A percentile compares a stretch with the other conserved stretches of the same genome.
phyloP scores from a whole-genome alignment of 1,140 invertebrate genomes.

The Zaprionus africanus region DNA sequence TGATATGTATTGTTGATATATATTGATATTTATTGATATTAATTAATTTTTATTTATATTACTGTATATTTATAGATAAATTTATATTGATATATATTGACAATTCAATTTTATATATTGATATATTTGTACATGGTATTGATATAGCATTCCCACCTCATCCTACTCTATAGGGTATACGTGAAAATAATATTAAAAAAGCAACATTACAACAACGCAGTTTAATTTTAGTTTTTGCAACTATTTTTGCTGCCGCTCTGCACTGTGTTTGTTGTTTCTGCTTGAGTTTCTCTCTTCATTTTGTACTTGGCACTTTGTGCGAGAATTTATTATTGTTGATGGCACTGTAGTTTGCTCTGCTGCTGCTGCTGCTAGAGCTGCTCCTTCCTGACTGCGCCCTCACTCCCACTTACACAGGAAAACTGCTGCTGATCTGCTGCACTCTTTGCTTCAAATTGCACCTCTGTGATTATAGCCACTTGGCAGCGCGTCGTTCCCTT shows the following conservation, averaged over 20 bases:
- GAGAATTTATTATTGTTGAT: constrained; percentile 70
- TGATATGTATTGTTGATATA: too few species aligned
- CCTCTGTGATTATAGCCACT: constrained; percentile 78
- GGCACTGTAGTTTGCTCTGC: constrained; percentile 36
- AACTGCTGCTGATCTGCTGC: constrained; percentile 7
- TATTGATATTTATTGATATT: too few species aligned
- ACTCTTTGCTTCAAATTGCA: constrained; percentile 65
- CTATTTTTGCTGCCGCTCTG: constrained; percentile 52
- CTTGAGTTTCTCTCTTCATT: constrained; percentile 57
- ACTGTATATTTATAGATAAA: too few species aligned
- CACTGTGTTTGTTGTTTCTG: constrained; percentile 36
- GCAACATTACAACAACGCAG: constrained; percentile 46
- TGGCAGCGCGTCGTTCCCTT: constrained; percentile 48
- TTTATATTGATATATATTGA: too few species aligned
- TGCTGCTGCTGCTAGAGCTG: background rate
- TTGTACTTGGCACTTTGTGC: constrained; percentile 67
- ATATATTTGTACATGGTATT: too few species aligned
- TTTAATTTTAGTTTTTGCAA: constrained; percentile 79
- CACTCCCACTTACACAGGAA: background rate
- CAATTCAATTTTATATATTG: too few species aligned
- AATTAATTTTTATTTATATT: too few species aligned
- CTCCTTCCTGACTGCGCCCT: background rate
- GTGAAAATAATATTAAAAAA: constrained; percentile 70
- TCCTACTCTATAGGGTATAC: background rate
- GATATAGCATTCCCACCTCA: too few species aligned